phyloP scores from a whole-genome alignment of 2,797 vertebrate species.

The Toxotes lorentzi region DNA sequence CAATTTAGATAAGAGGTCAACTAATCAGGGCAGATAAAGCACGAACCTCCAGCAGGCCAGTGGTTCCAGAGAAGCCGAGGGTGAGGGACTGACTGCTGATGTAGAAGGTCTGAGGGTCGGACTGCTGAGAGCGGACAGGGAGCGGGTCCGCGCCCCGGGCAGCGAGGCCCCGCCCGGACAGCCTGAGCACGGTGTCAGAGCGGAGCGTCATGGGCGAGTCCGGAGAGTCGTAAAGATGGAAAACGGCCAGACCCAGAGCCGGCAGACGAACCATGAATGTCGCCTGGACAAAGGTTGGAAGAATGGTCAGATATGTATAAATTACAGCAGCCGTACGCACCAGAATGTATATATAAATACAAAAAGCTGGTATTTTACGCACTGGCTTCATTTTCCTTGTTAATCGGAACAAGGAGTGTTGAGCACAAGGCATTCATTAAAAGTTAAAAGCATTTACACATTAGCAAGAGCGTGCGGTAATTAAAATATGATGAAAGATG shows the following conservation, averaged over 20 bases:
- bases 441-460: constrained; percentile 48
- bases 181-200: constrained; percentile 89
- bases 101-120: constrained; percentile 87
- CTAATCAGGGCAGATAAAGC: neutral
- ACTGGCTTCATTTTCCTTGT: constrained; percentile 9
- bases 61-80: constrained; percentile 93
- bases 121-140: constrained; percentile 85
- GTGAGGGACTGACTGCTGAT: constrained; percentile 92
- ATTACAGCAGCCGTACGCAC: neutral
- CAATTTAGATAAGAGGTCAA: constrained; percentile 11
- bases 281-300: constrained; percentile 80
- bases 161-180: constrained; percentile 79
- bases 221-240: constrained; percentile 89
- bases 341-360: neutral
- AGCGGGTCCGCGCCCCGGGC: constrained; percentile 82
- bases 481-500: constrained; percentile 46
- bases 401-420: neutral
- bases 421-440: constrained; percentile 39
- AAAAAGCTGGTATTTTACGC: neutral
- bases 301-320: neutral
- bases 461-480: constrained; percentile 31
- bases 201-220: constrained; percentile 84
- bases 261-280: constrained; percentile 92
- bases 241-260: constrained; percentile 89
- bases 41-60: constrained; percentile 92